Evolutionary conservation across 2,888 invertebrate genomes (phyloP), one percentile per base, ranked within the genome.

Genomic region (Phrixothrix hirtus): DNA sequence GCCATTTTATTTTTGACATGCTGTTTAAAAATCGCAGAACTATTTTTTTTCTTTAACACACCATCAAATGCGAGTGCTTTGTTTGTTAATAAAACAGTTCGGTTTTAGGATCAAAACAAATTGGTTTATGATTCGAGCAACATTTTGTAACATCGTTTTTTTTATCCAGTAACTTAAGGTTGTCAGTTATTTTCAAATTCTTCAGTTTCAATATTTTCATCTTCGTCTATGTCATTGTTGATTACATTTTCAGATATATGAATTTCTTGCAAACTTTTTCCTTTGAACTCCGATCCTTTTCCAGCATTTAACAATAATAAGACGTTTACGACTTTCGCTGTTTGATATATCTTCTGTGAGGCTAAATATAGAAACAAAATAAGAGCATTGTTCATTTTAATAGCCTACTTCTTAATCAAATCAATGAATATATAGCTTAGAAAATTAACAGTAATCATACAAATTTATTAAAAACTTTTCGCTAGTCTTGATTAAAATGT

Each of bases 271-370:
- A 57, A 31, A 30, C 50, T 43, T 27, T 51, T 58, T 27, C 56
- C 58, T 44, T 54, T 50, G 11, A 56, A 54, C 41, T 59, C 56
- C 29, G 35, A 38, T n/a, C 56, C 56, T 37, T 54, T 59, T 32
- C 54, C 59, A 16, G 13, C 48, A 41, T 58, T 53, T 12, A 55
- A 21, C 25, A 58, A 38, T 21, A 51, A 32, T 16, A 56, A n/a
- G n/a, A n/a, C n/a, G n/a, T n/a, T n/a, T n/a, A n/a, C n/a, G n/a
- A n/a, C n/a, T n/a, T n/a, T n/a, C n/a, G n/a, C n/a, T n/a, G n/a
- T n/a, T n/a, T n/a, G n/a, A n/a, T n/a, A n/a, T n/a, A n/a, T n/a
- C n/a, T n/a, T n/a, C n/a, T n/a, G n/a, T n/a, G n/a, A n/a, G n/a
- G n/a, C n/a, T n/a, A n/a, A n/a, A n/a, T n/a, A n/a, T n/a, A n/a